Percentiles rank a stretch among this genome's conserved stretches.
phyloP scores from a whole-genome alignment of 2,113 vertebrate genomes.

The Butorides virescens region DNA sequence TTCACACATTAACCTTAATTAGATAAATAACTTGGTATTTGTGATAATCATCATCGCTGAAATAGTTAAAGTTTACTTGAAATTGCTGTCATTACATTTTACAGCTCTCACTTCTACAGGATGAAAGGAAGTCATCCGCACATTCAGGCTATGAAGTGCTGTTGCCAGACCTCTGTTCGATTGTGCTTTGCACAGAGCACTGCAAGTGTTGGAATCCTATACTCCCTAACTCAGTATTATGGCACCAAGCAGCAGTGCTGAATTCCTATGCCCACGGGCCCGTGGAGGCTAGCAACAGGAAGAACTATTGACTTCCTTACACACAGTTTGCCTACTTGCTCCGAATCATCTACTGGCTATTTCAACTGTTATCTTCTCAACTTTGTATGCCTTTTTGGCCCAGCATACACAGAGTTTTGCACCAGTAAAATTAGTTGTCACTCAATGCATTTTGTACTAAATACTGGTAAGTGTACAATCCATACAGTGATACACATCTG shows the following conservation, averaged over 20 bases:
- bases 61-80: slow-evolving; percentile 37
- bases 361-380: background rate
- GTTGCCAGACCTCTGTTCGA: background rate
- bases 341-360: background rate
- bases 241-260: background rate
- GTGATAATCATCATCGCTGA: background rate
- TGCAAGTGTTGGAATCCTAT: background rate
- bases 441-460: background rate
- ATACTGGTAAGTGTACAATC: background rate
- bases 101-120: background rate
- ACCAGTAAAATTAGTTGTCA: background rate
- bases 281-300: background rate
- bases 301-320: background rate
- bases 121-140: background rate
- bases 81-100: slow-evolving; percentile 27
- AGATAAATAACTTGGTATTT: slow-evolving; percentile 18
- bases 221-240: background rate
- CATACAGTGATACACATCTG: background rate
- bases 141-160: background rate
- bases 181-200: background rate
- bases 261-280: background rate
- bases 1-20: slow-evolving; percentile 24
- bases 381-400: background rate
- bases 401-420: background rate
- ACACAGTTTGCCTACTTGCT: background rate